phyloP scores from a whole-genome alignment of 1,140 invertebrate genomes.

The Oscheius sp. region DNA sequence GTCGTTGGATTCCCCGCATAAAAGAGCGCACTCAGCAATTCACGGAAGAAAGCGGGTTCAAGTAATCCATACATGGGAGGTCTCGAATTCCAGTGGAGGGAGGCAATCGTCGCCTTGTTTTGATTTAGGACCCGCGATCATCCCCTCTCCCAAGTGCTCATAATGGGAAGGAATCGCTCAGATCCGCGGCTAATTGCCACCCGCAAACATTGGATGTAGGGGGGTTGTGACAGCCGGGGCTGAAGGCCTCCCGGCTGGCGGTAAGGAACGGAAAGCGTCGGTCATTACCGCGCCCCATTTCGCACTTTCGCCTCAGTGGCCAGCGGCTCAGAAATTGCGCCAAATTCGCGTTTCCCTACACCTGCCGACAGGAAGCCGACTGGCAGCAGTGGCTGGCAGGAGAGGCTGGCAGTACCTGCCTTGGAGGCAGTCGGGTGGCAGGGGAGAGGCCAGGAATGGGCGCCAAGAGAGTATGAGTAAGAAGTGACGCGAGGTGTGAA shows the following conservation, averaged over 20 bases:
- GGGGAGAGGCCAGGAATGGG: not conserved
- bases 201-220: not conserved
- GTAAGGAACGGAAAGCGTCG: not conserved
- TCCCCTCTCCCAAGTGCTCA: not conserved
- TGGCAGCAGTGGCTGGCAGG: not conserved
- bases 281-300: not conserved
- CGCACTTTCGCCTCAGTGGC: not conserved
- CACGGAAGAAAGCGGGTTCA: too few relatives aligned
- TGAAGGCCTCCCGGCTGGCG: too few relatives aligned
- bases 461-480: too few relatives aligned
- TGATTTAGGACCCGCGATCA: too few relatives aligned
- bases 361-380: not conserved
- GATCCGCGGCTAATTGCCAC: not conserved
- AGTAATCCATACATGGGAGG: too few relatives aligned
- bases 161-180: not conserved
- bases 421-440: not conserved
- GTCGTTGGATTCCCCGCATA: too few relatives aligned
- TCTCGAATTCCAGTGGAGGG: too few relatives aligned
- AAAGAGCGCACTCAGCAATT: too few relatives aligned
- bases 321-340: slow-evolving; percentile 11
- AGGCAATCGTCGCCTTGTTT: too few relatives aligned
- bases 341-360: not conserved
- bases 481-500: too few relatives aligned
- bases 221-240: too few relatives aligned
- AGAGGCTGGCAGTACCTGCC: not conserved